Percentiles rank a stretch among this genome's conserved stretches.
phyloP scores from a whole-genome alignment of 2,797 vertebrate species.

The Xenopus petersii region DNA sequence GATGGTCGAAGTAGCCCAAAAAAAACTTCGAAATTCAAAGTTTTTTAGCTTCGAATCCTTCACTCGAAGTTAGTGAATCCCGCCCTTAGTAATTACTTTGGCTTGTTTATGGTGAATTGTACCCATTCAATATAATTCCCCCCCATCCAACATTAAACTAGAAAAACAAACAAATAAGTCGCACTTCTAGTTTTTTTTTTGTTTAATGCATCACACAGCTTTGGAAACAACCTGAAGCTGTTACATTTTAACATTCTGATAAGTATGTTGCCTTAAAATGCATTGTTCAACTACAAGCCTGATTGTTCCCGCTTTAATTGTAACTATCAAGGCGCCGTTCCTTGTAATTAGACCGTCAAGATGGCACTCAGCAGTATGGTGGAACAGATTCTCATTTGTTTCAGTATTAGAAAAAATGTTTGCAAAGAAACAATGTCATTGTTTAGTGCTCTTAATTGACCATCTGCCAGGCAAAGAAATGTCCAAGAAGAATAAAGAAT shows the following conservation, averaged over 20 bases:
- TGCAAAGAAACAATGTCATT: constrained; percentile 80
- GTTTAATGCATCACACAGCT: constrained; percentile 69
- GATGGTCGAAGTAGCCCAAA: too few relatives aligned
- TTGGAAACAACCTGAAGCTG: constrained; percentile 67
- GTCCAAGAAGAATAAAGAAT: constrained; percentile 74
- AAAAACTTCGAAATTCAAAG: too few relatives aligned
- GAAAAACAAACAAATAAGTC: too few relatives aligned
- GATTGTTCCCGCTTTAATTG: constrained; percentile 79
- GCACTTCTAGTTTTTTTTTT: constrained; percentile 43
- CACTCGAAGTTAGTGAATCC: too few relatives aligned
- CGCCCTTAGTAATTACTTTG: too few relatives aligned
- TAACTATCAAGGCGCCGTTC: constrained; percentile 78
- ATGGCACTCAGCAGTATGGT: constrained; percentile 75
- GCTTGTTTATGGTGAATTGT: too few relatives aligned
- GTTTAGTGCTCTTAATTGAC: constrained; percentile 82
- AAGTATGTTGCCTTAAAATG: constrained; percentile 73
- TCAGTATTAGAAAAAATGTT: constrained; percentile 80
- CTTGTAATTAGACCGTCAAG: constrained; percentile 83
- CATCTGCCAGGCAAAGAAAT: constrained; percentile 77
- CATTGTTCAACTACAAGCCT: constrained; percentile 71
- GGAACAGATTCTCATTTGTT: constrained; percentile 77
- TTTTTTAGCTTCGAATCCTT: too few relatives aligned
- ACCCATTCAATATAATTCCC: too few relatives aligned
- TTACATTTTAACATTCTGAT: constrained; percentile 75
- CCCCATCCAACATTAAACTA: too few relatives aligned